Base-by-base conservation (phyloP, 2,113 vertebrate species). In the Mesembrinibis cayennensis region DNA sequence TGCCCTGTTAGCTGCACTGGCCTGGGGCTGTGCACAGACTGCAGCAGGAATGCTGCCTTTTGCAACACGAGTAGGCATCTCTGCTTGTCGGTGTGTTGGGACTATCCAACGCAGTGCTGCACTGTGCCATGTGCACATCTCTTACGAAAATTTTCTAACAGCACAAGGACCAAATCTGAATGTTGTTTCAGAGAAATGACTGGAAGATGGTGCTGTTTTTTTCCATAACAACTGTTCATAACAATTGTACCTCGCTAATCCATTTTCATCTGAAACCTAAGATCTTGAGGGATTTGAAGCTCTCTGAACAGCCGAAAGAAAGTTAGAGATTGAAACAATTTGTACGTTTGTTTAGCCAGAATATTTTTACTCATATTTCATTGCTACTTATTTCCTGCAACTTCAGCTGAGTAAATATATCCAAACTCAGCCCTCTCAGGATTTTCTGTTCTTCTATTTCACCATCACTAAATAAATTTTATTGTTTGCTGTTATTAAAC, bases 401-500 rank as follows among this genome's bases (percentile, higher is more conserved):
- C 42, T 88, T 93, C 90, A 92, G 59, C 58, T 62, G 40, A 86
- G 40, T 18, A 82, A 93, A 61, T n/a, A 23, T 21, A 90, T 86
- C n/a, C 61, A 78, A 85, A 49, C n/a, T 61, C 2, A 1, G 6
- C n/a, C 42, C 90, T 62, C 85, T 47, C 45, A 62, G 79, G 88
- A 89, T 63, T 94, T 86, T 83, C 82, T 70, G 63, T 29, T 90
- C 67, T 62, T 93, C 76, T 81, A 40, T 90, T 90, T 89, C 55
- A 93, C 63, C 70, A 74, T 71, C 80, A 86, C 79, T 83, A 90
- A 82, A 92, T 61, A 92, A 86, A 90, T 93, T 67, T 93, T 92
- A 89, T 77, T 93, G 55, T 81, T 96, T 87, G 59, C 50, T 87
- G 63, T 89, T 93, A 92, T 89, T 90, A 93, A 92, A 78, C 38